Evolutionary conservation across 2,888 invertebrate genomes (phyloP).

Genomic region (Chalcis sispes): DNA sequence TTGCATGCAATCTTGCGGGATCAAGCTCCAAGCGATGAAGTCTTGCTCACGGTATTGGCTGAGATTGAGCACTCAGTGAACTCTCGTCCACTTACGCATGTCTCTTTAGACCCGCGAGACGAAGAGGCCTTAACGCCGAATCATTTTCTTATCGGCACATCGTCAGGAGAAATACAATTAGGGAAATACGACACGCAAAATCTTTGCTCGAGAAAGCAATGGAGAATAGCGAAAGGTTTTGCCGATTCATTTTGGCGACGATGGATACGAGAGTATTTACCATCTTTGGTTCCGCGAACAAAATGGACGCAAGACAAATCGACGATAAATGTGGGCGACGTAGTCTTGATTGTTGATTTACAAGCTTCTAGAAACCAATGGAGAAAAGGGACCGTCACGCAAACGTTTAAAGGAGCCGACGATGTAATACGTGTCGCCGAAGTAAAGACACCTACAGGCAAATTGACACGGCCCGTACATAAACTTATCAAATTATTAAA

Average conservation of each 20-base stretch:
- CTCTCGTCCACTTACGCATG: constrained; percentile 37
- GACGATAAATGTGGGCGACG: neutral
- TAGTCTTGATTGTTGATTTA: neutral
- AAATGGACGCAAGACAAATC: neutral
- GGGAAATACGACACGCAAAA: constrained; percentile 9
- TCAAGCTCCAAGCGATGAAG: constrained; percentile 24
- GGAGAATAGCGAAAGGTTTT: constrained; percentile 19
- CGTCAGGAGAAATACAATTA: neutral
- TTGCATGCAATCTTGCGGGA: neutral
- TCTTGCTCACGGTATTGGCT: constrained; percentile 20
- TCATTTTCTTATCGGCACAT: constrained; percentile 41
- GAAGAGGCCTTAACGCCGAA: constrained; percentile 26
- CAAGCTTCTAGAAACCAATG: neutral
- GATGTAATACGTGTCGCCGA: neutral
- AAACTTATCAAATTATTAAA: neutral
- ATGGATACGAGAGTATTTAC: constrained; percentile 36
- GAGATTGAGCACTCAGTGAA: constrained; percentile 40
- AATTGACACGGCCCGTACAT: too few species aligned
- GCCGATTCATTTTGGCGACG: constrained; percentile 38
- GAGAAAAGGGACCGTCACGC: neutral
- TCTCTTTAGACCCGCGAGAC: constrained; percentile 7
- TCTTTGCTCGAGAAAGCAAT: constrained; percentile 25
- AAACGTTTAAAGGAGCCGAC: neutral
- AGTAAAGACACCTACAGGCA: neutral
- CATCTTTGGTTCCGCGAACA: constrained; percentile 12